Base-by-base conservation (phyloP, 1,140 invertebrate species). In the Nephila pilipes region DNA sequence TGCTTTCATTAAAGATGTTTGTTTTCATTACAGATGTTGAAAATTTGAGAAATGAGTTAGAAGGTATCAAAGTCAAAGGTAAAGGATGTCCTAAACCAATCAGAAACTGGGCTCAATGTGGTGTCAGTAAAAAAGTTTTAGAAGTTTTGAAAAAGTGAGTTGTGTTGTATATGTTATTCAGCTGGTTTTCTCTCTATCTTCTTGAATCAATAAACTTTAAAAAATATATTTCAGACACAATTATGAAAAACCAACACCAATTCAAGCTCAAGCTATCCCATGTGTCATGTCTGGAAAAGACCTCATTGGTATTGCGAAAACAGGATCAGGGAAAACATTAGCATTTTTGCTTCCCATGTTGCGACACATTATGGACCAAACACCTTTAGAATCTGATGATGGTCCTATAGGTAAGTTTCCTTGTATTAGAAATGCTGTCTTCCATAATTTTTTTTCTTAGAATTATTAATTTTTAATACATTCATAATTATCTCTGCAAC, bases 311-410 rank as follows among this genome's bases (percentile, higher is more conserved):
- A 99, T 99, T 95, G 99, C 99, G 10, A 99, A 99, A 96, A 99
- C 99, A 36, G 96, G 96, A 20, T 99, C 98, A 95, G 99, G 99
- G 20, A 99, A 99, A 96, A 99, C 99, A 1, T 95, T 99, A 32
- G 99, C 99, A 0, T 99, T 99, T 95, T 97, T 99, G 22, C 95
- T 99, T 79, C 99, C 99, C 2, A 99, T 99, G 99, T 99, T 99
- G 95, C 96, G 99, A 83, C 99, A 99, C 94, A 98, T 99, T 83
- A 95, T 99, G 69, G 99, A 99, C 95, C 99, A 99, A 95, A 97
- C 98, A 0, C 97, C 97, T 0, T 95, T 99, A 8, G 98, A 99
- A 94, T 98, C 99, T 94, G 98, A 98, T 1, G 99, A 99, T 95
- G 99, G 99, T 10, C 99, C 99, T 0, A 99, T 99, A 85, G 96